Conservation (phyloP, 2,113 vertebrate genomes). For the Phaethon lepturus region DNA sequence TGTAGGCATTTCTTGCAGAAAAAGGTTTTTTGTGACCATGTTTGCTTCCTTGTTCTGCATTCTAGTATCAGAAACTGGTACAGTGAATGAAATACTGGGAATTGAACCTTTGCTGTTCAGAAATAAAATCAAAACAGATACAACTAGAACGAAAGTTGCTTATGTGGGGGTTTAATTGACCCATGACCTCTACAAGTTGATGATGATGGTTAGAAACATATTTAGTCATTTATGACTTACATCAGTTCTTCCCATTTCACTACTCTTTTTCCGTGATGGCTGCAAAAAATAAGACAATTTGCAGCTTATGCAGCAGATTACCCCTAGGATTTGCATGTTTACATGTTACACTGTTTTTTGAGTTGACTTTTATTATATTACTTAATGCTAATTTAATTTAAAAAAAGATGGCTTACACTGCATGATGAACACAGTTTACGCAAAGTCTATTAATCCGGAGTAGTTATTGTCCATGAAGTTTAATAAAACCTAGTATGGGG, state of each 20-base stretch:
- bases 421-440: background rate
- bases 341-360: background rate
- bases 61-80: constrained; percentile 1
- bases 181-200: background rate
- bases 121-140: background rate
- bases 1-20: background rate
- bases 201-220: background rate
- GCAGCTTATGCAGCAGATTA: background rate
- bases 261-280: background rate
- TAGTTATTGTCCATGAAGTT: background rate
- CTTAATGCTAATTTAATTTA: background rate
- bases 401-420: background rate
- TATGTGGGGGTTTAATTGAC: background rate
- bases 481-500: background rate
- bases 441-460: background rate
- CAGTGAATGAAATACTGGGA: background rate
- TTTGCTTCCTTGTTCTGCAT: constrained; percentile 3
- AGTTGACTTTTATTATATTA: background rate
- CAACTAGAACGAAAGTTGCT: background rate
- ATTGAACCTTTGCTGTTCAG: background rate
- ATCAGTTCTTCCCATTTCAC: background rate
- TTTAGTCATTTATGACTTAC: background rate
- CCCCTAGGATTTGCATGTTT: background rate
- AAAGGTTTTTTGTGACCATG: background rate
- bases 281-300: background rate